phyloP scores from a whole-genome alignment of 1,140 invertebrate species.

The Akabosia matsudoensis region DNA sequence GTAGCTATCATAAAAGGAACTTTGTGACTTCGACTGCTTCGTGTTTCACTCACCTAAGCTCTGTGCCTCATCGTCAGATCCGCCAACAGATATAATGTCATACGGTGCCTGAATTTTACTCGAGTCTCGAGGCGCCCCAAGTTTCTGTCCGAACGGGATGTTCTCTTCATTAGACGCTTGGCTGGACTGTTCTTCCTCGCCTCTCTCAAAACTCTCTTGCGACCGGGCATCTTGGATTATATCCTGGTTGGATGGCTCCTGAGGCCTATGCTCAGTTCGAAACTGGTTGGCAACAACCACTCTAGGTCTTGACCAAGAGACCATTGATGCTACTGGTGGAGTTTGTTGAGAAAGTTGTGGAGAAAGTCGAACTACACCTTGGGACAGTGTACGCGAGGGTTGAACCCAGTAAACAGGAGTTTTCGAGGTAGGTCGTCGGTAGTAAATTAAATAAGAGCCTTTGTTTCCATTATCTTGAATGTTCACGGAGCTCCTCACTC shows the following conservation, averaged over 20 bases:
- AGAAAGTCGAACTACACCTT: not conserved
- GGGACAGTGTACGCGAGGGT: conserved; percentile 15
- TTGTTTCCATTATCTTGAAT: conserved; percentile 11
- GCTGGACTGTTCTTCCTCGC: not conserved
- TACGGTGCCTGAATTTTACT: not conserved
- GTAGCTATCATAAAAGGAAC: too few relatives aligned
- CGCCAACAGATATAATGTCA: conserved; percentile 25
- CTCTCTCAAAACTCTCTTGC: not conserved
- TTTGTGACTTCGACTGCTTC: not conserved
- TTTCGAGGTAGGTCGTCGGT: conserved; percentile 24
- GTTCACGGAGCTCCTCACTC: not conserved
- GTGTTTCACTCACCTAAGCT: conserved; percentile 19
- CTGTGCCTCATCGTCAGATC: conserved; percentile 11
- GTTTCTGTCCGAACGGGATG: conserved; percentile 6
- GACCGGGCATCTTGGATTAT: not conserved
- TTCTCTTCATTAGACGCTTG: conserved; percentile 7
- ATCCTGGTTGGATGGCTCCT: not conserved
- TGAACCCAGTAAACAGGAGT: conserved; percentile 37
- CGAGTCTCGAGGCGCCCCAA: not conserved
- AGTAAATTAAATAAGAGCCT: conserved; percentile 32
- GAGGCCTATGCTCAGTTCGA: not conserved
- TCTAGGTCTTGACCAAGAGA: conserved; percentile 3
- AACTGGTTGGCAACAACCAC: conserved; percentile 14
- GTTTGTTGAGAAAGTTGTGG: conserved; percentile 7
- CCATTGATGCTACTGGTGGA: not conserved